These are phyloP conservation scores for Catostomus latipinnis DNA, from an alignment of 2,797 vertebrate genomes.

Conservation along the genomic window DNA sequence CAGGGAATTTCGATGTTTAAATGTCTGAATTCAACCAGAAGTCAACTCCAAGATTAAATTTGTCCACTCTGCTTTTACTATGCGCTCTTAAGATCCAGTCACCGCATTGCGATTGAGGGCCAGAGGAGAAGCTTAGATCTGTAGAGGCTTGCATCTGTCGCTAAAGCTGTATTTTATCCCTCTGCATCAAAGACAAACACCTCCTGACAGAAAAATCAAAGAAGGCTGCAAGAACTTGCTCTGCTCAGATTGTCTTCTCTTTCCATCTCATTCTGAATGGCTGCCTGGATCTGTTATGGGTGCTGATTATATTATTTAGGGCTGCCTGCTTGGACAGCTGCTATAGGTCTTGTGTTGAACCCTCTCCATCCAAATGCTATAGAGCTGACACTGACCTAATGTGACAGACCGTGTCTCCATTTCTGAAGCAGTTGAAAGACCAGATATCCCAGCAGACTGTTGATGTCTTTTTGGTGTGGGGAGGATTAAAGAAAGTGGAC, in stretches of 20 bases:
- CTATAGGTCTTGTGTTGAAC: constrained; percentile 19
- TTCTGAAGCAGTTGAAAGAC: constrained; percentile 7
- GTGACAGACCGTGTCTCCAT: constrained; percentile 40
- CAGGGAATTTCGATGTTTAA: constrained; percentile 60
- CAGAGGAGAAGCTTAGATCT: constrained; percentile 55
- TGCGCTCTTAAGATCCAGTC: constrained; percentile 31
- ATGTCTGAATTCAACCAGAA: constrained; percentile 62
- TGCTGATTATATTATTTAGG: constrained; percentile 48
- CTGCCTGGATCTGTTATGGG: constrained; percentile 43
- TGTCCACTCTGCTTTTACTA: constrained; percentile 44
- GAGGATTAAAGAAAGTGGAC: constrained; percentile 48
- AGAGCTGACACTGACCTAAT: constrained; percentile 43
- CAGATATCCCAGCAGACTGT: background rate
- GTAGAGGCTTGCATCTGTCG: constrained; percentile 62
- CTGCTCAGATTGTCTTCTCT: constrained; percentile 43
- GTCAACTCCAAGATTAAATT: constrained; percentile 53
- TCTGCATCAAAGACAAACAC: constrained; percentile 57
- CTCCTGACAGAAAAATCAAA: constrained; percentile 34
- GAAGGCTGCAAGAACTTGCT: constrained; percentile 43
- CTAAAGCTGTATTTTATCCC: constrained; percentile 65
- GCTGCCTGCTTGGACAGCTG: constrained; percentile 34
- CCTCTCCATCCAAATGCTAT: constrained; percentile 33
- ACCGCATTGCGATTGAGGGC: constrained; percentile 46
- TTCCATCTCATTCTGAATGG: constrained; percentile 38
- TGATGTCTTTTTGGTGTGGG: constrained; percentile 25